Evolutionary conservation across 2,113 vertebrate species (phyloP), one percentile per base, ranked within the genome.

Genomic region (Gallinago jamesoni): DNA sequence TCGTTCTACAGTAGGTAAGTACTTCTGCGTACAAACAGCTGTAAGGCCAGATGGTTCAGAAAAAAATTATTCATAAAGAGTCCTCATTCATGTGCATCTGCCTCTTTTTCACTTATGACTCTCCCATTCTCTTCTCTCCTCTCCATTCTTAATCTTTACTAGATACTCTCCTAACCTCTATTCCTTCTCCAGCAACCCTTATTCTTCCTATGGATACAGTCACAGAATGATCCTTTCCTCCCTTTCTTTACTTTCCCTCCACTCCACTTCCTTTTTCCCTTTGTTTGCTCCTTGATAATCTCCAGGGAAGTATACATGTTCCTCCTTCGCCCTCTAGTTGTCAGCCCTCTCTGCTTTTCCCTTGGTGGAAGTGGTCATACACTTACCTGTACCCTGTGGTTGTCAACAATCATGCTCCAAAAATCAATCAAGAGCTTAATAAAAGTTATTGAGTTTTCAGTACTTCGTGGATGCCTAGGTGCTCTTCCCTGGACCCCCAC

Each of bases 351-450:
- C 53, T 56, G 10, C 28, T 14, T 69, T 72, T 76, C 41, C 31
- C 22, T 55, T 75, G 24, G 22, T 48, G 48, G 48, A 48, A 48
- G 48, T 52, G n/a, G 13, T 68, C 33, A 68, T 47, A 64, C 10
- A 10, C 4, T 43, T 33, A 35, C 1, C 0, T 21, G 14, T 48
- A 33, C 17, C 12, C 18, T 22, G 12, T 2, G 4, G 25, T 37
- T 21, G 19, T 25, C 50, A 90, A 23, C 35, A 83, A 37, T 4
- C 30, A 52, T 5, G 3, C 3, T 37, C 13, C 63, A 55, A 75
- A 89, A 84, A 68, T 48, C 20, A 53, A 12, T 47, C n/a, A 75
- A 39, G 9, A 69, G 7, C 33, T 93, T 56, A 67, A 50, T 33
- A 35, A 27, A 67, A 84, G 12, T 33, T 81, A 64, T 0, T 31